A percentile compares a stretch with the other conserved stretches of the same genome.
These are phyloP conservation scores for Zaprionus gabonicus DNA, from an alignment of 1,140 invertebrate genomes.

Conservation along the genomic window DNA sequence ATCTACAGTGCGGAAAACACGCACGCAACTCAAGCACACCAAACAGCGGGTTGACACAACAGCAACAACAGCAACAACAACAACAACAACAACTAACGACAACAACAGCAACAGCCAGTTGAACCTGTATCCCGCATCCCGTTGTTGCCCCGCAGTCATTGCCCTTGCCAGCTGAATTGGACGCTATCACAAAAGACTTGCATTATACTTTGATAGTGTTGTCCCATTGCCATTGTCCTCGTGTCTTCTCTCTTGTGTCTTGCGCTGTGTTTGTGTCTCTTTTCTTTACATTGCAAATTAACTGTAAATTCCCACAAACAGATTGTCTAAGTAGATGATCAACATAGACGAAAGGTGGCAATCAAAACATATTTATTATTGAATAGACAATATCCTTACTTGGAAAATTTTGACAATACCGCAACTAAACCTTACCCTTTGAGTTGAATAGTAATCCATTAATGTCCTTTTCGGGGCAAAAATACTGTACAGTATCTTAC, in stretches of 20 bases:
- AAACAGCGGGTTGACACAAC: conserved; percentile 58
- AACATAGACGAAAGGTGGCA: neutral
- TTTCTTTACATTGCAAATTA: conserved; percentile 28
- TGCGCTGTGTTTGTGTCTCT: neutral
- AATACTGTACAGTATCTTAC: too few species aligned
- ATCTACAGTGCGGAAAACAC: conserved; percentile 78
- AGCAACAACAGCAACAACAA: conserved; percentile 37
- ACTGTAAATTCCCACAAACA: conserved; percentile 4
- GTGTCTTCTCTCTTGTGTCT: neutral
- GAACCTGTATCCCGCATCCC: conserved; percentile 18
- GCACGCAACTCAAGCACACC: conserved; percentile 69
- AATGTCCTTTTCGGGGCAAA: too few species aligned
- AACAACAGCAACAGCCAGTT: conserved; percentile 22
- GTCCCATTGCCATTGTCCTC: conserved; percentile 37
- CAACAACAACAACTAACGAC: conserved; percentile 5
- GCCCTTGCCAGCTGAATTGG: neutral
- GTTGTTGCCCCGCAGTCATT: neutral
- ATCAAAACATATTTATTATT: neutral
- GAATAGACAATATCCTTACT: neutral
- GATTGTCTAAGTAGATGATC: neutral
- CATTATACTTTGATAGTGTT: conserved; percentile 47
- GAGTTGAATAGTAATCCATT: too few species aligned
- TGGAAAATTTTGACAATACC: too few species aligned
- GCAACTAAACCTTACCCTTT: too few species aligned
- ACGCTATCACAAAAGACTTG: conserved; percentile 27